Base-by-base conservation (phyloP, 2,888 invertebrate genomes). In the Syrphus vitripennis region DNA sequence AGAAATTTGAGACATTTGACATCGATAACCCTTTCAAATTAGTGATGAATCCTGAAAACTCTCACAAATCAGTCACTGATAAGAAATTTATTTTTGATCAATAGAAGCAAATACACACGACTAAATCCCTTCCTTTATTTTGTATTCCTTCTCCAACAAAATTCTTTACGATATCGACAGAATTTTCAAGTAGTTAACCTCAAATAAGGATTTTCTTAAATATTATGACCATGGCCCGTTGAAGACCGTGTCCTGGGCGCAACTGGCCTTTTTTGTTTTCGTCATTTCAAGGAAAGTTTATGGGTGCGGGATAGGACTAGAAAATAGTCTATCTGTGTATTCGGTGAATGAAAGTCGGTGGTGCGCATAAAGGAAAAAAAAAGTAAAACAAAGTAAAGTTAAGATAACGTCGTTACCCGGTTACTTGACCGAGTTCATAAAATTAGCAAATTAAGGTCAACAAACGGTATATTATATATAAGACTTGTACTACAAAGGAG, bases 101-200 rank as follows among this genome's bases (percentile, higher is more conserved):
- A 9, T 9, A 19, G 12, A 12, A 31, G 29, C 37, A 21, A 59
- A 0, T 3, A n/a, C 34, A 3, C 14, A 19, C 34, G 59, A 14
- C 21, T 4, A 0, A 14, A 21, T 6, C 6, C 2, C 4, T 0
- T 12, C 1, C 21, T 21, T 59, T 4, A 37, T 19, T 21, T 34
- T 12, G 0, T 19, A 50, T 45, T 71, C 57, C 59, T 50, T 59
- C 57, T n/a, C 57, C 16, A n/a, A 37, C 24, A 10, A 26, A 31
- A 65, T 34, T 81, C 53, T 69, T 55, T 55, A 57, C 59, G 10
- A 16, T 72, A 84, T 84, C 76, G 80, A 81, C 37, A 29, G 84
- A 72, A 81, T 81, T 69, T 72, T 61, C 10, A 69, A 81, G 71
- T 80, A 63, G 14, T 24, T 42, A 59, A 63, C 65, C 70, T 37